Base-by-base conservation (phyloP, 2,888 invertebrate species). In the Cephus sareptanus region DNA sequence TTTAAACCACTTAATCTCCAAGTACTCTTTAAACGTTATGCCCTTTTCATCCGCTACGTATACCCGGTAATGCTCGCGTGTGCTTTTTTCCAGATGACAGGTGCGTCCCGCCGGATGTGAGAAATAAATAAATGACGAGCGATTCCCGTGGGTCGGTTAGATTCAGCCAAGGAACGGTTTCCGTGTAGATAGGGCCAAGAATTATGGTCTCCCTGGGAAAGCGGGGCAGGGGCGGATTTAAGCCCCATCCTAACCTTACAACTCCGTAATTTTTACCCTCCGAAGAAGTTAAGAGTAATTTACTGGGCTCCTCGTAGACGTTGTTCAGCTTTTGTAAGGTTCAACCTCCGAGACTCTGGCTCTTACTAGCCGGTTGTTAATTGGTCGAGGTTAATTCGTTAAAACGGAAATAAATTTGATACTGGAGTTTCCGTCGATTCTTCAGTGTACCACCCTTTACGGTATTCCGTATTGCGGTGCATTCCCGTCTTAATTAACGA, bases 211-310 rank as follows among this genome's bases (percentile, higher is more conserved):
- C 85, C 76, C 77, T 81, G 83, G 85, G 82, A 77, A 56, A 56
- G 56, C 0, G 81, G 84, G 15, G 71, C 40, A 37, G 40, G 80
- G 83, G 83, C 81, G 81, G 85, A 83, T 87, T 89, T 89, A 88
- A 89, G 86, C 86, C 85, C 85, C 81, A 82, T 77, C 80, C 84
- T 83, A 84, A 82, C 87, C 87, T 87, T 89, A 87, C 88, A 89
- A 90, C 88, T 90, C 88, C 81, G 90, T 91, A 91, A 91, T 90
- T 91, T 91, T 91, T 90, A 90, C 87, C 88, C 89, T 88, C 80
- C 83, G 79, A 87, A 56, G 87, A 90, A 90, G 89, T 90, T 90
- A 90, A 90, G 89, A 90, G 90, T 90, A 90, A 91, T 90, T 90
- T 90, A 91, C 88, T 88, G 87, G 87, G 87, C 86, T 85, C 84